Conservation (phyloP, 37 sponge, comb jelly and placozoan species). For the Diacarnus erythraeanus region DNA sequence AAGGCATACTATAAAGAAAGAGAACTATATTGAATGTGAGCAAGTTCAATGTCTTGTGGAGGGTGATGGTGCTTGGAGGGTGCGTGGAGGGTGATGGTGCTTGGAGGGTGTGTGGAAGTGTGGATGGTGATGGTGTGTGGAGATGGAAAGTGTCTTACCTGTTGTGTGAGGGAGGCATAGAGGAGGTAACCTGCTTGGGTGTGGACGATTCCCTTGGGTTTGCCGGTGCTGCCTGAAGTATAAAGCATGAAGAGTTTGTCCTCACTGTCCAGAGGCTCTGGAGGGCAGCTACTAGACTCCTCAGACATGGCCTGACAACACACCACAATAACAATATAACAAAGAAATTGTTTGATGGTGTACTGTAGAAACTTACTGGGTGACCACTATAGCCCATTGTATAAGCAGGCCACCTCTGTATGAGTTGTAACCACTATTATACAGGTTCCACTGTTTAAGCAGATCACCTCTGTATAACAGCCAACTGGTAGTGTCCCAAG, state of each 20-base stretch:
- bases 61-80: background rate
- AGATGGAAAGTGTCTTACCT: slow-evolving; percentile 38
- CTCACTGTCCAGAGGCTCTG: slow-evolving; percentile 90
- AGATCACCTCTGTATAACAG: too few relatives aligned
- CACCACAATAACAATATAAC: background rate
- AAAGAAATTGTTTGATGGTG: background rate
- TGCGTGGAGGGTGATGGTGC: slow-evolving; percentile 44
- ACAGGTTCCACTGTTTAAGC: too few relatives aligned
- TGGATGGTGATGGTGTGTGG: background rate
- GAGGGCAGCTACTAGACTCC: slow-evolving; percentile 63
- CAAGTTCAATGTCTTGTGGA: background rate
- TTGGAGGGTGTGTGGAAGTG: slow-evolving; percentile 81
- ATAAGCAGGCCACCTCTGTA: too few relatives aligned
- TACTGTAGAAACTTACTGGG: background rate
- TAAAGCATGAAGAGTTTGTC: slow-evolving; percentile 93
- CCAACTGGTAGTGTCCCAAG: too few relatives aligned
- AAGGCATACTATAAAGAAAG: slow-evolving; percentile 75
- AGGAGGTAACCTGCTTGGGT: slow-evolving; percentile 96
- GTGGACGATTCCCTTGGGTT: slow-evolving; percentile 93
- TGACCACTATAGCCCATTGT: background rate
- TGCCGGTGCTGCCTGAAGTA: slow-evolving; percentile 96
- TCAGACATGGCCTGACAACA: slow-evolving; percentile 75
- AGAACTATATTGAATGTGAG: slow-evolving; percentile 6
- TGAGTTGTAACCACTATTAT: too few relatives aligned
- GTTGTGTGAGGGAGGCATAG: slow-evolving; percentile 87